A percentile compares a stretch with the other conserved stretches of the same genome.
Evolutionary conservation across 2,113 vertebrate genomes (phyloP).

Genomic region (Genyomyrus donnyi): DNA sequence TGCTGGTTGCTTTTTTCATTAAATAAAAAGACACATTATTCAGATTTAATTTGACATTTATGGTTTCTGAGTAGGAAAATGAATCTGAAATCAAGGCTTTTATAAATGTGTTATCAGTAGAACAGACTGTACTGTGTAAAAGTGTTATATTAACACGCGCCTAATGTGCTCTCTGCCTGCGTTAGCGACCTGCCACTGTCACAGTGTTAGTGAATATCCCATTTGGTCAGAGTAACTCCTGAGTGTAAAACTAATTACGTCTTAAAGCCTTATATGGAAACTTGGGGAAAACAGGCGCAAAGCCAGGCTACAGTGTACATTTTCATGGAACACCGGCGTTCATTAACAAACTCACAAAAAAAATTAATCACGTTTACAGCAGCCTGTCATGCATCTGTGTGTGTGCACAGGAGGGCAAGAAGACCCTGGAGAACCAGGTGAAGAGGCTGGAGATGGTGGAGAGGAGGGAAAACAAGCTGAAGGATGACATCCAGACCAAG

Average conservation of each 20-base stretch:
- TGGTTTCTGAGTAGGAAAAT: background rate
- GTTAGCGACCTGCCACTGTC: background rate
- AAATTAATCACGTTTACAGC: background rate
- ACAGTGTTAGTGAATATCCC: background rate
- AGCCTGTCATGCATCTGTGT: background rate
- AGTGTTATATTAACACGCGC: background rate
- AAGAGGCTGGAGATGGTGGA: constrained; percentile 96
- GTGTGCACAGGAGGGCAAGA: constrained; percentile 81
- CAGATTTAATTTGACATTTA: background rate
- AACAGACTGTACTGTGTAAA: background rate
- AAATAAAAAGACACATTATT: background rate
- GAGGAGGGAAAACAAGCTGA: constrained; percentile 92
- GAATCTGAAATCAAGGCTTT: background rate
- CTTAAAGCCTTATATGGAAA: background rate
- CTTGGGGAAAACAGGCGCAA: background rate
- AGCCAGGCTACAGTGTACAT: background rate
- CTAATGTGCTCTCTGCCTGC: background rate
- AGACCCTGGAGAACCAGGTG: constrained; percentile 96
- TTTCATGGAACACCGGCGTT: background rate
- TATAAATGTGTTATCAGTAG: background rate
- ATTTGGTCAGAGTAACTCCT: background rate
- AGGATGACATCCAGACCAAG: constrained; percentile 99
- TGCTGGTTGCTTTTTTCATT: background rate
- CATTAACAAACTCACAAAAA: background rate
- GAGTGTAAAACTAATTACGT: background rate